Evolutionary conservation across 2,113 vertebrate species (phyloP).

Genomic region (Vulpes lagopus): DNA sequence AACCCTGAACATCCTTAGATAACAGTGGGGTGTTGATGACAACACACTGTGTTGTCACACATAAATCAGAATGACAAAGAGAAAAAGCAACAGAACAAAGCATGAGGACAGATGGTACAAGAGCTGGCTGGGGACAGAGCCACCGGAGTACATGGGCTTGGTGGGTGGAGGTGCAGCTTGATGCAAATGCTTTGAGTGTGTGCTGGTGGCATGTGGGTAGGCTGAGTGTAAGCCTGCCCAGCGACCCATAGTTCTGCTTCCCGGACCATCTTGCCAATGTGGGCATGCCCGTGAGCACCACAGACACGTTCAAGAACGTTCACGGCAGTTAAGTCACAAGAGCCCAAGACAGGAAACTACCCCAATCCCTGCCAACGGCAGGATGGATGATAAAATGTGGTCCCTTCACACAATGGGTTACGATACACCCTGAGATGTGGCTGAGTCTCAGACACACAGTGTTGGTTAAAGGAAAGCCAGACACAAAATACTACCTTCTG

Average conservation of each 20-base stretch:
- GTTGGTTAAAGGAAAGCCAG: not conserved
- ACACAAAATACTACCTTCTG: not conserved
- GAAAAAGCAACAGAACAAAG: too few species aligned
- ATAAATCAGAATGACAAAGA: not conserved
- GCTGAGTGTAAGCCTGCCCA: not conserved
- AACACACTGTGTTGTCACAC: not conserved
- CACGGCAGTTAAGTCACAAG: rapidly evolving
- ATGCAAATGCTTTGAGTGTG: rapidly evolving
- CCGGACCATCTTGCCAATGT: rapidly evolving
- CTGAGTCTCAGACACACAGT: not conserved
- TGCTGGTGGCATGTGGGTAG: not conserved
- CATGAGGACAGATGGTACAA: not conserved
- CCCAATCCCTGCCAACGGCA: rapidly evolving
- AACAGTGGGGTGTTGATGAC: not conserved
- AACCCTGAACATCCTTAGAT: not conserved
- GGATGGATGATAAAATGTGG: not conserved
- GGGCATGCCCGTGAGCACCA: rapidly evolving
- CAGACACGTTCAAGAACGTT: rapidly evolving
- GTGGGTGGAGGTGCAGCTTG: rapidly evolving
- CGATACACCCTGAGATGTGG: not conserved
- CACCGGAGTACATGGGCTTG: rapidly evolving
- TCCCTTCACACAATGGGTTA: not conserved
- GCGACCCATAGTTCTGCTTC: rapidly evolving
- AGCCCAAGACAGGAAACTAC: not conserved
- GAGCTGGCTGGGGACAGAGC: not conserved